phyloP scores from a whole-genome alignment of 2,797 vertebrate species.

The Malurus leucopterus region DNA sequence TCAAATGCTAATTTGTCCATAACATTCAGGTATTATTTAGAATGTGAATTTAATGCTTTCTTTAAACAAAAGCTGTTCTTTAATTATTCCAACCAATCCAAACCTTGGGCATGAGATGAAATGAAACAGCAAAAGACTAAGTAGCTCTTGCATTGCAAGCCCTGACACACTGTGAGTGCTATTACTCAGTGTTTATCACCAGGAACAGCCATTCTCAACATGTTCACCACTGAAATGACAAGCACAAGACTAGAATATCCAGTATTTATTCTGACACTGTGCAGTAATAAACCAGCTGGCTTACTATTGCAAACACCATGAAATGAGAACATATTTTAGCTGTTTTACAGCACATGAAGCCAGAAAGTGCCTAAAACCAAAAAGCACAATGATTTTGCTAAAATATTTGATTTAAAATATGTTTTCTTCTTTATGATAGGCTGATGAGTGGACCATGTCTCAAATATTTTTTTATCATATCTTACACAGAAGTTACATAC shows the following conservation, averaged over 20 bases:
- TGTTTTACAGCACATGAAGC: not conserved
- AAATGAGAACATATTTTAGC: not conserved
- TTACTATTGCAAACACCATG: not conserved
- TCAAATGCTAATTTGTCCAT: slow-evolving; percentile 53
- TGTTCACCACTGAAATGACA: slow-evolving; percentile 6
- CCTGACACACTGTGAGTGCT: slow-evolving; percentile 25
- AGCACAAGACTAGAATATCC: not conserved
- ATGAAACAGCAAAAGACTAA: slow-evolving; percentile 18
- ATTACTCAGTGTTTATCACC: slow-evolving; percentile 49
- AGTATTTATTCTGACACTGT: slow-evolving; percentile 9
- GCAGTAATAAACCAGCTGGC: not conserved
- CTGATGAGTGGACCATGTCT: not conserved
- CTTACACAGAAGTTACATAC: not conserved
- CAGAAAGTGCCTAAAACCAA: not conserved
- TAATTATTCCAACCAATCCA: slow-evolving; percentile 48
- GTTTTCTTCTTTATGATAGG: not conserved
- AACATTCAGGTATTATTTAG: slow-evolving; percentile 41
- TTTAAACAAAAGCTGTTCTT: slow-evolving; percentile 62
- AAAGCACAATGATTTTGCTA: not conserved
- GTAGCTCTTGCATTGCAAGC: slow-evolving; percentile 16
- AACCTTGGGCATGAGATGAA: slow-evolving; percentile 50
- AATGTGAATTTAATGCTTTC: slow-evolving; percentile 48
- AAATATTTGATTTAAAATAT: not conserved
- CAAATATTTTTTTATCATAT: not conserved
- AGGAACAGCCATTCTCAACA: slow-evolving; percentile 25